Evolutionary conservation across 1,140 invertebrate genomes (phyloP), one percentile per base, ranked within the genome.

Genomic region (Teleopsis dalmanni): DNA sequence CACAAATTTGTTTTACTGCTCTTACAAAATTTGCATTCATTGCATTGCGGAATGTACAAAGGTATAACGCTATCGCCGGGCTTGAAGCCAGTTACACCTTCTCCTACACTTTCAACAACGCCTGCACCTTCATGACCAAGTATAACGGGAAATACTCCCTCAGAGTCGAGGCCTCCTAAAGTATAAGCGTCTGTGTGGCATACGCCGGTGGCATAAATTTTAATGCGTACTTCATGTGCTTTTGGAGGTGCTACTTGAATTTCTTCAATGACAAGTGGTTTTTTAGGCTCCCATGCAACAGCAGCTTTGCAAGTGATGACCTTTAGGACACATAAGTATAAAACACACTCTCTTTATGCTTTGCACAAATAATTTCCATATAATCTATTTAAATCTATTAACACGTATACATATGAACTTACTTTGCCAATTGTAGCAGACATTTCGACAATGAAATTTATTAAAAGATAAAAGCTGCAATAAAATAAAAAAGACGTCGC

Each of bases 151-250:
- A 98, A 98, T 13, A 84, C 72, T 11, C 95, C 95, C 75, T 98
- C 95, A 0, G 94, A 84, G 74, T 99, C 95, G 53, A 83, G 77
- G 11, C 96, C 95, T 57, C 84, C 83, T 14, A 96, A 71, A 14
- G 95, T 98, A 62, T 96, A 97, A 4, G 89, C 84, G 77, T 99
- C 96, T 0, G 96, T 99, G 63, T 99, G 96, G 68, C 96, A 99
- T 1, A 99, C 84, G 35, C 91, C 95, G 47, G 89, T 90, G 21
- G 84, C 80, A 5, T 82, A 60, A 41, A 98, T 80, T 74, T 91
- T 83, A 10, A 93, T 75, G 44, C 86, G 77, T n/a, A 87, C 84
- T 79, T 91, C 88, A 57, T 87, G 81, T 3, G 83, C 83, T 73
- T 88, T 91, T 5, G 96, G 96, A 40, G 95, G 91, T n/a, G 82